Conservation (phyloP, 2,888 invertebrate genomes). For the Eristalis tenax region DNA sequence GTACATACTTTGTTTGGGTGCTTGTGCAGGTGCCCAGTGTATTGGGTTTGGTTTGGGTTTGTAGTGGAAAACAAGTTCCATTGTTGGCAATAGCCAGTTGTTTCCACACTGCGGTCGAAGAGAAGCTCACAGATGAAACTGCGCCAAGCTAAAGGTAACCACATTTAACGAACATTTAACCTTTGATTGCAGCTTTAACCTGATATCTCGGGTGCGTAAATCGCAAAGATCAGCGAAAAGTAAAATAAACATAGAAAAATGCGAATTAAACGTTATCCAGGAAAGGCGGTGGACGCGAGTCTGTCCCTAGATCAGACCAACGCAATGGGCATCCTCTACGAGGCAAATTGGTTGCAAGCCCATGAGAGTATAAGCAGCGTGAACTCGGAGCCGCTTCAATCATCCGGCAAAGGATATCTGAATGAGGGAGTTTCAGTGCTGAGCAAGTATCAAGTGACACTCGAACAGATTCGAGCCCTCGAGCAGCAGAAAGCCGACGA, state of each 20-base stretch:
- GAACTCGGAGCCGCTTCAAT: constrained; percentile 55
- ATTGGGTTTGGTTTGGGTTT: neutral
- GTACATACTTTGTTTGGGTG: constrained; percentile 7
- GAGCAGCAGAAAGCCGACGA: constrained; percentile 81
- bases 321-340: constrained; percentile 90
- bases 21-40: constrained; percentile 9
- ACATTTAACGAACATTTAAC: constrained; percentile 51
- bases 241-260: constrained; percentile 80
- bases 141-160: constrained; percentile 22
- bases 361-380: constrained; percentile 76
- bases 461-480: constrained; percentile 82
- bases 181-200: constrained; percentile 68
- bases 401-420: constrained; percentile 75
- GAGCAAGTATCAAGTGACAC: constrained; percentile 85
- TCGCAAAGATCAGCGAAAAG: constrained; percentile 59
- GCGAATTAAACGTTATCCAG: constrained; percentile 93
- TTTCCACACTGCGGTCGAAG: constrained; percentile 27
- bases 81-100: constrained; percentile 24
- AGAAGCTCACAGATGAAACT: constrained; percentile 56
- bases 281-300: constrained; percentile 88
- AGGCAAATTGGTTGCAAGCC: constrained; percentile 92
- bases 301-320: constrained; percentile 86
- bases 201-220: constrained; percentile 44
- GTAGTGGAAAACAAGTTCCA: constrained; percentile 17
- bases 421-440: constrained; percentile 80